Evolutionary conservation across 2,888 invertebrate species (phyloP), one percentile per base, ranked within the genome.

Genomic region (Nymphalis polychloros): DNA sequence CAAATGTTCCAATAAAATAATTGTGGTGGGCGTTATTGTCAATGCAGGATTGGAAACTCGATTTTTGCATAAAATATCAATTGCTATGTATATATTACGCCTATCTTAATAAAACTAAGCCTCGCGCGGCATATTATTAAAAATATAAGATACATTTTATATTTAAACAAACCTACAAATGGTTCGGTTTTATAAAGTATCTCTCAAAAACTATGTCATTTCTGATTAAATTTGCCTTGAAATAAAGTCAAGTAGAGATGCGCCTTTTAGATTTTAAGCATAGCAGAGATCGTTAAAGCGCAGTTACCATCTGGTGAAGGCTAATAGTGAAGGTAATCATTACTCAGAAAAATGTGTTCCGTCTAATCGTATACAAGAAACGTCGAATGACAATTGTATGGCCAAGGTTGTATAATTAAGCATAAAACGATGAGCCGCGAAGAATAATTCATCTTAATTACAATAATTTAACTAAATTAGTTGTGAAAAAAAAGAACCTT

Each of bases 271-370:
- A 65, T 64, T 64, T 62, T n/a, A 63, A 48, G 55, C 48, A 49
- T 69, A 52, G 49, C 53, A 50, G 27, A 53, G 35, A 63, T 64
- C 41, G 57, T 64, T 64, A 67, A 70, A 64, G 47, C 35, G 55
- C 63, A 70, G 55, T 70, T 55, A 63, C 63, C 64, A 70, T 62
- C 50, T 35, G 31, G 31, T 35, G 67, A 63, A 70, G 67, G 70
- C 55, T 55, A 57, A 64, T 47, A 48, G 19, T 63, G 35, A 59
- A 60, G 65, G 52, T 53, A 67, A 55, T 60, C 53, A 63, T 66
- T 31, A 46, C 55, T 48, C 31, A 41, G 53, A 61, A 66, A 62
- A 52, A 20, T 49, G 53, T 46, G 46, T 55, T 55, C 20, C 61
- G 46, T 63, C 46, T 53, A 50, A 48, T 41, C 31, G 61, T 67